Base-by-base conservation (phyloP, 2,888 invertebrate species). In the Eilema griseolum region DNA sequence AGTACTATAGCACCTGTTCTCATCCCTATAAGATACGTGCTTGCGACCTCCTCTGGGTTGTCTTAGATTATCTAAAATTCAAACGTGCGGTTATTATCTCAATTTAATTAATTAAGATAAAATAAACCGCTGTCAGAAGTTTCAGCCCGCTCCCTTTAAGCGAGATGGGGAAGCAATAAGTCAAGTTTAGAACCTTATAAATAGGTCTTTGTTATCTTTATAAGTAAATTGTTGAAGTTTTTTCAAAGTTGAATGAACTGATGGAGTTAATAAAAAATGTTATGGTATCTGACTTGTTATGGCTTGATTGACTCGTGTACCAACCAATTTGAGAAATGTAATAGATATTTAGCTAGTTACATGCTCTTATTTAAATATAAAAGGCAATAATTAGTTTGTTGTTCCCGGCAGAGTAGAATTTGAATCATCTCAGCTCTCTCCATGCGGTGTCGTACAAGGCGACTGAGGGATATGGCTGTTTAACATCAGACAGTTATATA, bases 41-140 rank as follows among this genome's bases (percentile, higher is more conserved):
- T 41, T 41, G n/a, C 28, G 12, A 62, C 31, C 61, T 61, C 37
- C 41, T 61, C 23, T 23, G 46, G 31, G 37, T 56, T 23, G 31
- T 66, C 62, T 69, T 71, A 68, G 66, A 70, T 71, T 76, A 73
- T 70, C 60, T 41, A 63, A 69, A 76, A 76, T 70, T 70, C 67
- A 70, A 72, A 68, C 74, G 69, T 78, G 76, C 76, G 74, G 79
- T 80, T 80, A 80, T 76, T 76, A 79, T 82, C 80, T 79, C 72
- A 80, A 80, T 74, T 76, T 73, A 77, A 70, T 75, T 77, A 77
- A 82, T 84, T 81, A 83, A 80, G 83, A 83, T 83, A 82, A 83
- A 83, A 83, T 79, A 80, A 77, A 81, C 76, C 75, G 73, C 75
- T 61, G 73, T 62, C 66, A 62, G 71, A 79, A 81, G 77, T 81